phyloP scores from a whole-genome alignment of 2,888 invertebrate species.

The Teleogryllus oceanicus region DNA sequence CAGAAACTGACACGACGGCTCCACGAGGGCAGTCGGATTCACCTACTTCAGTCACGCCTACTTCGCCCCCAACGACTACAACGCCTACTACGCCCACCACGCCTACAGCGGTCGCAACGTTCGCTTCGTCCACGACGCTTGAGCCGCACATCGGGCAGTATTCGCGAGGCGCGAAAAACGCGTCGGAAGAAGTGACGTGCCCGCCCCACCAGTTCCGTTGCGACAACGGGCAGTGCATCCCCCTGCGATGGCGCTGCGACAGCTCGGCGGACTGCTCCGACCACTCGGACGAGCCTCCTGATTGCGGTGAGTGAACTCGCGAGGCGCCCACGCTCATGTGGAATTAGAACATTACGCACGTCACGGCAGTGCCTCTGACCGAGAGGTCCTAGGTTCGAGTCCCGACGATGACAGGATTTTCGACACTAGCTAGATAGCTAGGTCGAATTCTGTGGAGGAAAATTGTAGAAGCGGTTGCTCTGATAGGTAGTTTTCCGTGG shows the following conservation, averaged over 20 bases:
- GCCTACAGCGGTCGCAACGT: neutral
- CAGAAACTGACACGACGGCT: too few relatives aligned
- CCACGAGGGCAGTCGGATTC: too few relatives aligned
- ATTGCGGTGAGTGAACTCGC: constrained; percentile 50
- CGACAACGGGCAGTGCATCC: constrained; percentile 58
- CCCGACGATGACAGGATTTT: too few relatives aligned
- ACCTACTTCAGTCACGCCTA: too few relatives aligned
- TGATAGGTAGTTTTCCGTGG: too few relatives aligned
- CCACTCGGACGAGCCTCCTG: constrained; percentile 59
- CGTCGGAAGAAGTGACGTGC: constrained; percentile 27
- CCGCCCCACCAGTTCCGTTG: constrained; percentile 54
- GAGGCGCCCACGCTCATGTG: too few relatives aligned
- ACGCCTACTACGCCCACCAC: neutral
- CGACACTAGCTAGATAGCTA: too few relatives aligned
- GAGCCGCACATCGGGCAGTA: neutral
- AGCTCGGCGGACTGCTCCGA: constrained; percentile 61
- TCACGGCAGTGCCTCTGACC: too few relatives aligned
- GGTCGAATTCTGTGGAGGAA: too few relatives aligned
- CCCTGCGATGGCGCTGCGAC: constrained; percentile 62
- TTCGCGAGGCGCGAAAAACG: neutral
- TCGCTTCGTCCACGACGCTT: neutral
- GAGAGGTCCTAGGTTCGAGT: too few relatives aligned
- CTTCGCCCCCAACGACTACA: neutral
- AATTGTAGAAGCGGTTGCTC: too few relatives aligned
- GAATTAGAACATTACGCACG: too few relatives aligned